Evolutionary conservation across 2,113 vertebrate species (phyloP).

Genomic region (Thunnus maccoyii): DNA sequence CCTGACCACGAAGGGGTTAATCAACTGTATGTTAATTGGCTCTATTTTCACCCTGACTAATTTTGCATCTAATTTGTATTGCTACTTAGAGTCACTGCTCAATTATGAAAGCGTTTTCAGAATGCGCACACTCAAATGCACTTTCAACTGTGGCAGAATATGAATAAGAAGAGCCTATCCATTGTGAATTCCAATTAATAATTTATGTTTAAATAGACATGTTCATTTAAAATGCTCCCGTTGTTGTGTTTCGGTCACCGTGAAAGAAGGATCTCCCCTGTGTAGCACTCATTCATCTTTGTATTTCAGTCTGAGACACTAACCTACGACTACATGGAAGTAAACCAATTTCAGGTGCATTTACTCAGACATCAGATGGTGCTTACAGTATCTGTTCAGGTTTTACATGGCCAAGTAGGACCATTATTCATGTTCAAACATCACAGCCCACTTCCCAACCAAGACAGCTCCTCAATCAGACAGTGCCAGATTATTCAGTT

Average conservation of each 20-base stretch:
- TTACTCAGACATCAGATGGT: conserved; percentile 49
- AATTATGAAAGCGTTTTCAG: conserved; percentile 53
- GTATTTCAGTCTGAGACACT: conserved; percentile 26
- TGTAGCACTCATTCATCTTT: conserved; percentile 33
- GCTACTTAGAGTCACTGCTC: conserved; percentile 48
- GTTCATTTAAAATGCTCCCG: conserved; percentile 22
- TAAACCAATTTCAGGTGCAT: conserved; percentile 62
- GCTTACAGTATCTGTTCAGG: conserved; percentile 49
- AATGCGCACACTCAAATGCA: conserved; percentile 23
- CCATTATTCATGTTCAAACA: conserved; percentile 69
- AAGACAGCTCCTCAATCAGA: conserved; percentile 60
- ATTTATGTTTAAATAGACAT: conserved; percentile 49
- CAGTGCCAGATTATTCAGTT: conserved; percentile 37
- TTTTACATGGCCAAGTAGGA: conserved; percentile 51
- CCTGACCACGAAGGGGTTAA: conserved; percentile 53
- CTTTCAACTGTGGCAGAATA: conserved; percentile 24
- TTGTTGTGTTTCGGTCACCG: conserved; percentile 12
- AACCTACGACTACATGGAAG: conserved; percentile 6
- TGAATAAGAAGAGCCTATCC: conserved; percentile 32
- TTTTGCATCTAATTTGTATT: conserved; percentile 63
- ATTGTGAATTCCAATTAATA: conserved; percentile 46
- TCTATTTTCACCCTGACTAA: conserved; percentile 49
- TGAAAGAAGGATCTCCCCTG: background rate
- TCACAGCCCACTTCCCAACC: conserved; percentile 41
- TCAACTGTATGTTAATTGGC: conserved; percentile 63